Base-by-base conservation (phyloP, 2,113 vertebrate genomes). In the Phaetusa simplex region DNA sequence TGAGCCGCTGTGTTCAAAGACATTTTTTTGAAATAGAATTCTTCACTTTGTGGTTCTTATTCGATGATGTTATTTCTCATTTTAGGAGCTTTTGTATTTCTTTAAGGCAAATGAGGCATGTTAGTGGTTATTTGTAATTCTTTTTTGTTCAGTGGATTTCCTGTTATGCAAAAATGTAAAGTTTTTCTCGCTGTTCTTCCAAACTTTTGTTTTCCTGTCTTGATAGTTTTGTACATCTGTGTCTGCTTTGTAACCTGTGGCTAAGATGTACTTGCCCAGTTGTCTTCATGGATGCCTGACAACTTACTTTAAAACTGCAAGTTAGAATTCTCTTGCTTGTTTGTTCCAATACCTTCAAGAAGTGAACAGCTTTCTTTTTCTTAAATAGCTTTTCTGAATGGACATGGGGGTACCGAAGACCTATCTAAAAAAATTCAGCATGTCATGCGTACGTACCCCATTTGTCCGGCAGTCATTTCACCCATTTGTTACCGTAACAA, bases 111-210 rank as follows among this genome's bases (percentile, higher is more conserved):
- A 92, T 92, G 92, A 94, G 80, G 93, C 96, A 90, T 96, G 88
- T 93, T 97, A 94, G 93, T 95, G 93, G 95, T 96, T 97, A 89
- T 94, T 93, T 96, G 72, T 96, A 95, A 95, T 93, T 96, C 95
- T 90, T 93, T 85, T 95, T 97, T 95, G 79, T 96, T 97, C 92
- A 83, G 92, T 97, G 97, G 86, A 97, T 97, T 97, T 97, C 95
- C 97, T 97, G 97, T 97, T 93, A 96, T 90, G 95, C 89, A 95
- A 76, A 96, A 94, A 97, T 66, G 89, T 96, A 95, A 97, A 96
- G 91, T 78, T 95, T 93, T 88, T 90, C 81, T 96, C 56, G 8
- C 94, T 95, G 84, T 89, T 96, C 74, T 95, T 96, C 95, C 95
- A 97, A 96, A 96, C 82, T 93, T 91, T 97, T 97, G 66, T 97